phyloP scores from a whole-genome alignment of 2,797 vertebrate genomes.

The Gallinago nigripennis region DNA sequence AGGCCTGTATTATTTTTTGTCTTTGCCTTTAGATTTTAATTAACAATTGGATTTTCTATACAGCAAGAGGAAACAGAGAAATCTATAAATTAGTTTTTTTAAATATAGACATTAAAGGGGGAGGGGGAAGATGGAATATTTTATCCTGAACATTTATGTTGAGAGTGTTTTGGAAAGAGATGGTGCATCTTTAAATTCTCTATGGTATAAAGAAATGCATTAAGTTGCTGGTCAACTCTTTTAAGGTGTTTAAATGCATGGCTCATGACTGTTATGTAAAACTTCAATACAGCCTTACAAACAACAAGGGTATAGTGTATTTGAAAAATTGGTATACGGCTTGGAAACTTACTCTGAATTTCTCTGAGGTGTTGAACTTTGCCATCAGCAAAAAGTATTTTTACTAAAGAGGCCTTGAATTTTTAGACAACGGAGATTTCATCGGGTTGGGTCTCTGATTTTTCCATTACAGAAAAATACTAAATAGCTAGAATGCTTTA shows the following conservation, averaged over 20 bases:
- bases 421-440: conserved; percentile 74
- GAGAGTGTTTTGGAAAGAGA: conserved; percentile 42
- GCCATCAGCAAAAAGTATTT: conserved; percentile 77
- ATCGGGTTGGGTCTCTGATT: conserved; percentile 57
- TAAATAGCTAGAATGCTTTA: background rate
- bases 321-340: conserved; percentile 60
- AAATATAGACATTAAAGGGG: background rate
- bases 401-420: conserved; percentile 70
- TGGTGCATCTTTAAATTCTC: conserved; percentile 52
- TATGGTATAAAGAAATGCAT: conserved; percentile 51
- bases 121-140: background rate
- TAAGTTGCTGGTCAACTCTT: conserved; percentile 83
- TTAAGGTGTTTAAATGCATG: conserved; percentile 75
- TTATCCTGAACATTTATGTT: conserved; percentile 15
- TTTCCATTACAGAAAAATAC: conserved; percentile 59
- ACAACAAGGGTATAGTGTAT: conserved; percentile 75
- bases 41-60: background rate
- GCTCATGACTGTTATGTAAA: conserved; percentile 90
- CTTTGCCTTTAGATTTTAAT: background rate
- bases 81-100: conserved; percentile 7
- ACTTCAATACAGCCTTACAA: conserved; percentile 81
- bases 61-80: background rate
- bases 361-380: conserved; percentile 78
- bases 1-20: background rate
- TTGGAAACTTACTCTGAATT: conserved; percentile 72